Base-by-base conservation (phyloP, 2,797 vertebrate species). In the Periparus ater region DNA sequence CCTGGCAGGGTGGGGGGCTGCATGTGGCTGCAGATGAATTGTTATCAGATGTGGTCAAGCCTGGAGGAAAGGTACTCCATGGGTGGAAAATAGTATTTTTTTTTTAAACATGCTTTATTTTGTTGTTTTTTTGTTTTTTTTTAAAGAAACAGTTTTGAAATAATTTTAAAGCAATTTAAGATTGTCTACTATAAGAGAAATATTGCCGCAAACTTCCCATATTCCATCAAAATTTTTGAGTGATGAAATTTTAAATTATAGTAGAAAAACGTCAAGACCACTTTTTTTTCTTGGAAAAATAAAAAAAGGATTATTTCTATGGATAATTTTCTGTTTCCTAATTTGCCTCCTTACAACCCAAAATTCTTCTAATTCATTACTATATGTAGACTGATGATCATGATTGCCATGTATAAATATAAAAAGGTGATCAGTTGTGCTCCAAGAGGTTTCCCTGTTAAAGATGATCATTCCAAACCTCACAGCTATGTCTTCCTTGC, bases 1-100 rank as follows among this genome's bases (percentile, higher is more conserved):
- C 15, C 45, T 11, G 17, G n/a, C 5, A 19, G 19, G 7, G 18
- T 9, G 17, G 2, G 21, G 4, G 11, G 7, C 55, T 1, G 0
- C 20, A 11, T 8, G 44, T 42, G 25, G 5, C 20, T 58, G 36
- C 3, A 1, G 65, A n/a, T 11, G 40, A 7, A 23, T 38, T 91
- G 62, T 17, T 45, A 2, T 23, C 45, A 29, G 9, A 40, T 7
- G 17, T 29, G 63, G 83, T 38, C 34, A 44, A 66, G 8, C 20
- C 66, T 30, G 3, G 23, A 45, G 7, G 15, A 77, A 83, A 83
- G 38, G 45, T 11, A 63, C n/a, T 57, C 67, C 17, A 54, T 9
- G 10, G 27, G 7, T 70, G n/a, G 17, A 73, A 92, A 85, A 32
- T 1, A 42, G 42, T 42, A 17, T 42, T 18, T 48, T 47, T 48